Evolutionary conservation across 2,113 vertebrate species (phyloP).

Genomic region (Limnothrissa miodon): DNA sequence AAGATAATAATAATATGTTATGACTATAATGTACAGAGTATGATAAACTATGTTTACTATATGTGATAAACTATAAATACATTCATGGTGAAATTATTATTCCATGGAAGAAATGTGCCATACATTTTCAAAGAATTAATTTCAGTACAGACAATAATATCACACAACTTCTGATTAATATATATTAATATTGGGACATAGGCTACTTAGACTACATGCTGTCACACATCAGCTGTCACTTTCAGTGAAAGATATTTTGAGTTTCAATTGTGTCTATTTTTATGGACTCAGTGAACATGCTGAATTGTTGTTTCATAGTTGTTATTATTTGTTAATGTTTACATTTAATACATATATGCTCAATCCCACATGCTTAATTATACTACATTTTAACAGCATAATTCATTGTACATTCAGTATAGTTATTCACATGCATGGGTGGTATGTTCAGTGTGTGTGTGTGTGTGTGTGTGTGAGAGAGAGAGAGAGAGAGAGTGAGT

Average conservation of each 20-base stretch:
- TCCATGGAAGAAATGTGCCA: background rate
- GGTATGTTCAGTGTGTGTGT: background rate
- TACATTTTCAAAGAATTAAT: background rate
- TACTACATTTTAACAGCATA: no score
- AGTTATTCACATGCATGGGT: background rate
- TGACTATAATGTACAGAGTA: no score
- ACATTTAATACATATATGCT: no score
- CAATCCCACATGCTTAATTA: no score
- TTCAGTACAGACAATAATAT: background rate
- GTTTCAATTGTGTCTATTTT: background rate
- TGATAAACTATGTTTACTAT: no score
- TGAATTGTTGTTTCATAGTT: background rate
- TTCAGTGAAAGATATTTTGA: background rate
- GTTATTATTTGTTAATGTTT: no score
- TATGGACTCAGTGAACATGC: background rate
- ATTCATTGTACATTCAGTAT: no score
- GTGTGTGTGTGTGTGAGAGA: background rate
- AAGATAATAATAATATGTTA: background rate
- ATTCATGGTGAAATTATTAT: background rate
- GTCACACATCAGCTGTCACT: background rate
- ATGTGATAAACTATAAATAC: no score
- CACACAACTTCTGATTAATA: no score
- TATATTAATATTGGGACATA: no score
- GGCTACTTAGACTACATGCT: background rate
- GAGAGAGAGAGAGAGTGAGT: background rate